A percentile compares a stretch with the other conserved stretches of the same genome.
phyloP scores from a whole-genome alignment of 1,140 invertebrate genomes.

The Apis dorsata region DNA sequence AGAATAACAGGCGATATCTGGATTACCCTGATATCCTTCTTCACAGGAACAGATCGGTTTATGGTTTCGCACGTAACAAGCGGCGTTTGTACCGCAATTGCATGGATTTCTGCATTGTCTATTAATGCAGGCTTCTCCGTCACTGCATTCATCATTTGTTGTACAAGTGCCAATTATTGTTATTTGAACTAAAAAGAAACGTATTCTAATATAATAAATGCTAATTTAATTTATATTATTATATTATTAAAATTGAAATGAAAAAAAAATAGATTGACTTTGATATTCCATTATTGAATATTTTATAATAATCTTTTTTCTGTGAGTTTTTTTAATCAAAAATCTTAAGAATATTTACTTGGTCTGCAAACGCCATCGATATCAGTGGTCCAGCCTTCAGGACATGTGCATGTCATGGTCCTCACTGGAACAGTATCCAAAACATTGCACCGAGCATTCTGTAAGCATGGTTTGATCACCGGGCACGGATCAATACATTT shows the following conservation, averaged over 20 bases:
- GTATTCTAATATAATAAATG: not conserved
- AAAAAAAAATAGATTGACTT: too few relatives aligned
- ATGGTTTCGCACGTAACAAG: slow-evolving; percentile 90
- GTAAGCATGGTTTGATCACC: slow-evolving; percentile 86
- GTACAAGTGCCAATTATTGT: slow-evolving; percentile 86
- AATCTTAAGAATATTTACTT: slow-evolving; percentile 62
- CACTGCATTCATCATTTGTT: slow-evolving; percentile 88
- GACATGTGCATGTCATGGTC: slow-evolving; percentile 92
- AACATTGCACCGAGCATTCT: slow-evolving; percentile 87
- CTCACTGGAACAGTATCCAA: slow-evolving; percentile 90
- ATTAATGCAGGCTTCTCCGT: slow-evolving; percentile 90
- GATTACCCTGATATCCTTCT: slow-evolving; percentile 91
- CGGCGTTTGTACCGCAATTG: slow-evolving; percentile 91
- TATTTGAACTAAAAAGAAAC: slow-evolving; percentile 80
- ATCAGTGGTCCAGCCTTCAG: slow-evolving; percentile 90
- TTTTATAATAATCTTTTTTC: too few relatives aligned
- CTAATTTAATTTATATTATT: too few relatives aligned
- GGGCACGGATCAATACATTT: slow-evolving; percentile 89
- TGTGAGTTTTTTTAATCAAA: too few relatives aligned
- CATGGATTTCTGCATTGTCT: slow-evolving; percentile 92
- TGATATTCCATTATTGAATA: too few relatives aligned
- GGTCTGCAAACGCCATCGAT: slow-evolving; percentile 87
- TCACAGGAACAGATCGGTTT: slow-evolving; percentile 92
- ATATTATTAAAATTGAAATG: too few relatives aligned
- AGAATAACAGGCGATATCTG: slow-evolving; percentile 87